Percentiles rank a stretch among this genome's conserved stretches.
phyloP scores from a whole-genome alignment of 2,888 invertebrate genomes.

The Anodontia alba region DNA sequence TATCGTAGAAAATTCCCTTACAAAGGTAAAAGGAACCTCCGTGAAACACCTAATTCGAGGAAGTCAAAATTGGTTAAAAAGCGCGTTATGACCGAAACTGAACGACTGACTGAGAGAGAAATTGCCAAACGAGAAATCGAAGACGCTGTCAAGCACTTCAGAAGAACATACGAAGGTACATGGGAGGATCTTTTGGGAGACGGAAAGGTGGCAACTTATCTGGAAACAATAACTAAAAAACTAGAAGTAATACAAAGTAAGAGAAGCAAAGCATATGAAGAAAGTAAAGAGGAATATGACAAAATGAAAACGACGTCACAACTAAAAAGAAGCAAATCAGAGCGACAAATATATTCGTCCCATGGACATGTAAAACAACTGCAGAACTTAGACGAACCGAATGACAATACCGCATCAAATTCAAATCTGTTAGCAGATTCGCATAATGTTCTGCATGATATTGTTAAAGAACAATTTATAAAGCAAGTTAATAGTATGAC shows the following conservation, averaged over 20 bases:
- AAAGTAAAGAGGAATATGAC: neutral
- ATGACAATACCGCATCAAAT: too few species aligned
- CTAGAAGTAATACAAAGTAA: constrained; percentile 39
- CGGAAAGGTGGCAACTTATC: constrained; percentile 46
- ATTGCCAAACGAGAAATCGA: constrained; percentile 36
- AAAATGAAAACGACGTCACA: neutral
- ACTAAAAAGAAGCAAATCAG: too few species aligned
- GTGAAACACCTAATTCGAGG: neutral
- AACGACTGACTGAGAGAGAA: constrained; percentile 26
- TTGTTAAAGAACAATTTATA: neutral
- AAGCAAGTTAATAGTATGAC: neutral
- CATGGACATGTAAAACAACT: too few species aligned
- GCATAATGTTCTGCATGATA: neutral
- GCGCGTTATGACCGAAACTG: neutral
- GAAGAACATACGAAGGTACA: constrained; percentile 39
- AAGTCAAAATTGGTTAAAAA: neutral
- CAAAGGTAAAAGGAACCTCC: neutral
- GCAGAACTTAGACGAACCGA: too few species aligned
- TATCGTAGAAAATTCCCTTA: neutral
- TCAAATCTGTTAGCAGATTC: too few species aligned
- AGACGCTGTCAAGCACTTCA: constrained; percentile 39
- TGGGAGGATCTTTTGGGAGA: constrained; percentile 35
- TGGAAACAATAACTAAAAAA: constrained; percentile 34
- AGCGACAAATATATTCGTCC: too few species aligned
- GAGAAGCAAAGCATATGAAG: constrained; percentile 13